Conservation (phyloP, 1,140 invertebrate species). For the Pygmarrhopalites habei region DNA sequence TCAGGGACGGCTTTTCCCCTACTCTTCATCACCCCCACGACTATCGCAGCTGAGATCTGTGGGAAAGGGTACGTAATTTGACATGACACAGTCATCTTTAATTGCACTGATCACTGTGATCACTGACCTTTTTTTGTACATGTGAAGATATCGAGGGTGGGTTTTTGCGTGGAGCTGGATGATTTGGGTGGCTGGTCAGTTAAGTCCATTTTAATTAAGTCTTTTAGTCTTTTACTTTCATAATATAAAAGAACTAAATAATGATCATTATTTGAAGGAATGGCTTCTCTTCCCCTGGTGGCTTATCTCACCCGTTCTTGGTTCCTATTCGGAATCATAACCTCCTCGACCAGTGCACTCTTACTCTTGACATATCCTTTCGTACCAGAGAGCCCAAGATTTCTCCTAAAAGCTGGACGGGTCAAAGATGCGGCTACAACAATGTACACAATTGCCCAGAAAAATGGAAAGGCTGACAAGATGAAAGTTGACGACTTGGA, state of each 20-base stretch:
- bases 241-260: no score
- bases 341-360: constrained; percentile 8
- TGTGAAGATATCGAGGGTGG: constrained; percentile 23
- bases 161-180: constrained; percentile 17
- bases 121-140: not conserved
- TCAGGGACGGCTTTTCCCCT: constrained; percentile 33
- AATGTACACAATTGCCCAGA: constrained; percentile 34
- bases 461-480: constrained; percentile 18
- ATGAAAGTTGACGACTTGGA: constrained; percentile 6
- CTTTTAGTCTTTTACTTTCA: no score
- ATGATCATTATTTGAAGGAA: no score
- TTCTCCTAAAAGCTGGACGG: constrained; percentile 47
- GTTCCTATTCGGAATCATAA: constrained; percentile 25
- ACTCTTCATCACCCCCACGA: constrained; percentile 32
- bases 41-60: constrained; percentile 36
- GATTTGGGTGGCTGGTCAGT: constrained; percentile 26
- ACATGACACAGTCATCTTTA: not conserved
- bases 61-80: constrained; percentile 18
- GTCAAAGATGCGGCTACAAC: constrained; percentile 47
- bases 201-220: no score
- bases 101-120: not conserved
- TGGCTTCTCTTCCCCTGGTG: constrained; percentile 31
- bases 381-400: constrained; percentile 49
- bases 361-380: constrained; percentile 33
- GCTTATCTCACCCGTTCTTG: constrained; percentile 24